phyloP scores from a whole-genome alignment of 2,797 vertebrate species.

The Cyprinodon diabolis region DNA sequence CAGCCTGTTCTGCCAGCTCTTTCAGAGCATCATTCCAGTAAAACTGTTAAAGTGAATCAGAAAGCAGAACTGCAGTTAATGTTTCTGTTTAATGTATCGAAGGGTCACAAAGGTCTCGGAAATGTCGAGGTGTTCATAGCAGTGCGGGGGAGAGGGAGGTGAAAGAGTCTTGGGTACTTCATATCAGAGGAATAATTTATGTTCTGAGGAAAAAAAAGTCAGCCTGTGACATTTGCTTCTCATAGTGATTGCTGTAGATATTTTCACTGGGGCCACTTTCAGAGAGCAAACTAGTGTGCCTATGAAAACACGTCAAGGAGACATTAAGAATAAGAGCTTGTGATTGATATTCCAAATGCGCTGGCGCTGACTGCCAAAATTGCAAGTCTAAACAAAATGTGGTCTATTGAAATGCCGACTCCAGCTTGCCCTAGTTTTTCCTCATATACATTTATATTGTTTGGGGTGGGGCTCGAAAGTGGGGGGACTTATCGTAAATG shows the following conservation, averaged over 20 bases:
- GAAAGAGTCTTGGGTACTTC: constrained; percentile 23
- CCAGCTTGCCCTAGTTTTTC: constrained; percentile 74
- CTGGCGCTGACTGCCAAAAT: constrained; percentile 63
- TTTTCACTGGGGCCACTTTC: constrained; percentile 35
- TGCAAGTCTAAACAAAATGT: constrained; percentile 73
- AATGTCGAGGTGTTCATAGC: constrained; percentile 32
- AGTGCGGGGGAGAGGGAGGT: constrained; percentile 23
- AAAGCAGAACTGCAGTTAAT: constrained; percentile 33
- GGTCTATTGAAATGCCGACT: constrained; percentile 78
- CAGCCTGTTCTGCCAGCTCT: constrained; percentile 36
- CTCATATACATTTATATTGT: constrained; percentile 88
- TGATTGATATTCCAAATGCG: constrained; percentile 72
- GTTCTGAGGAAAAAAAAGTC: constrained; percentile 22
- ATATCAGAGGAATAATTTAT: constrained; percentile 67
- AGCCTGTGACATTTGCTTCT: constrained; percentile 59
- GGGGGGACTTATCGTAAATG: constrained; percentile 64
- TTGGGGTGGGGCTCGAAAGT: constrained; percentile 65
- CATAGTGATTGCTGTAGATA: constrained; percentile 46
- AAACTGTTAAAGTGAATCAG: constrained; percentile 42
- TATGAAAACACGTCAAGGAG: constrained; percentile 24
- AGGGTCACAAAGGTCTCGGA: constrained; percentile 35
- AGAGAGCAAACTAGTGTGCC: constrained; percentile 21
- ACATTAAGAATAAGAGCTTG: constrained; percentile 46
- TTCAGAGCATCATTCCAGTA: constrained; percentile 37
- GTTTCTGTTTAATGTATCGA: constrained; percentile 47